Evolutionary conservation across 2,113 vertebrate species (phyloP).

Genomic region (Atractosteus spatula): DNA sequence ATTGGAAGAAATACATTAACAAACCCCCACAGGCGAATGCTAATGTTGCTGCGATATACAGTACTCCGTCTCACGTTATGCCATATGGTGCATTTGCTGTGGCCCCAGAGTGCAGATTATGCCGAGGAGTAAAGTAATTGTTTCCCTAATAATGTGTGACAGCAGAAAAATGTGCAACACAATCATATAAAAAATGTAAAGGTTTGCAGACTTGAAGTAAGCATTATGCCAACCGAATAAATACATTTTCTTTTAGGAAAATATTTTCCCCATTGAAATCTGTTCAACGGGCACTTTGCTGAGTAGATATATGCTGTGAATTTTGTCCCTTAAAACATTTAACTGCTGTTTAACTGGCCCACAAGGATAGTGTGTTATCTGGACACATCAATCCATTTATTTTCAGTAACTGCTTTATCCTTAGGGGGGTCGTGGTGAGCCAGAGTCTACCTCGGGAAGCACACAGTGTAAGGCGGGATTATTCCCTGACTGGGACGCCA

Average conservation of each 20-base stretch:
- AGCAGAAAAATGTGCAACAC: conserved; percentile 45
- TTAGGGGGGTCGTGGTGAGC: no score
- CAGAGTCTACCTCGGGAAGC: no score
- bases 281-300: not conserved
- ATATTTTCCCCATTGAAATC: conserved; percentile 8
- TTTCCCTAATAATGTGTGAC: conserved; percentile 55
- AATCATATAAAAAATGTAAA: conserved; percentile 35
- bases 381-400: no score
- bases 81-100: conserved; percentile 35
- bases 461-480: no score
- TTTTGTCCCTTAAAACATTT: no score
- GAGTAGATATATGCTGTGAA: no score
- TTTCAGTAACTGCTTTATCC: no score
- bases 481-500: no score
- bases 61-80: conserved; percentile 21
- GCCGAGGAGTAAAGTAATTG: conserved; percentile 49
- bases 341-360: no score
- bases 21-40: conserved; percentile 12
- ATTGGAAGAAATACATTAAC: conserved; percentile 21
- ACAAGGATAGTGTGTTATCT: no score
- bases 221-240: conserved; percentile 23
- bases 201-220: conserved; percentile 26
- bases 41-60: conserved; percentile 23
- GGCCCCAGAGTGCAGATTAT: conserved; percentile 39
- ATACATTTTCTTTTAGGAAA: conserved; percentile 38